Percentiles rank a stretch among this genome's conserved stretches.
phyloP scores from a whole-genome alignment of 2,888 invertebrate genomes.

The Luffia ferchaultella region DNA sequence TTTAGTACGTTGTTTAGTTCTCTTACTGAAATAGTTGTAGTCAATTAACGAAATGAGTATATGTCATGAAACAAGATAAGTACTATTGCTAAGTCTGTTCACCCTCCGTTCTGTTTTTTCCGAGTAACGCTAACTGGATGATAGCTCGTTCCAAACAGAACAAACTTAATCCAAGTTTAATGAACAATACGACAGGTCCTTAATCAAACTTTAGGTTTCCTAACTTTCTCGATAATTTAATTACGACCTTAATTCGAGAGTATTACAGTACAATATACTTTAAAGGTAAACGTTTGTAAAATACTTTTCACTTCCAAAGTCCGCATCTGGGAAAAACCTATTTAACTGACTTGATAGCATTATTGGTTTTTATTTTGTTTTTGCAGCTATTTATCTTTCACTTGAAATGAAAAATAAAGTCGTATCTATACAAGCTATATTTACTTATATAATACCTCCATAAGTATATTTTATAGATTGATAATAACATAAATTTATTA shows the following conservation, averaged over 20 bases:
- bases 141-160: conserved; percentile 62
- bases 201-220: conserved; percentile 64
- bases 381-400: too few species aligned
- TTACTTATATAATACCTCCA: too few species aligned
- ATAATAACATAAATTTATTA: too few species aligned
- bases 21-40: too few species aligned
- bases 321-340: conserved; percentile 50
- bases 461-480: too few species aligned
- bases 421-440: too few species aligned
- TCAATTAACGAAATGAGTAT: too few species aligned
- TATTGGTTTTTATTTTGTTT: conserved; percentile 55
- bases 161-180: conserved; percentile 68
- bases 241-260: conserved; percentile 21
- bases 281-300: conserved; percentile 11
- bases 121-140: conserved; percentile 58
- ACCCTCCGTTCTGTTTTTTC: conserved; percentile 41
- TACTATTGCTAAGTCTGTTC: conserved; percentile 15
- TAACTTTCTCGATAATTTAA: conserved; percentile 23
- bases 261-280: conserved; percentile 20
- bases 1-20: too few species aligned
- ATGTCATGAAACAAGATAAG: too few species aligned
- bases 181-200: conserved; percentile 67
- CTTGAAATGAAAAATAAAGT: too few species aligned
- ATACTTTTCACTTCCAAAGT: conserved; percentile 20
- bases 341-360: conserved; percentile 58